Evolutionary conservation across 2,797 vertebrate genomes (phyloP).

Genomic region (Remorina albescens): DNA sequence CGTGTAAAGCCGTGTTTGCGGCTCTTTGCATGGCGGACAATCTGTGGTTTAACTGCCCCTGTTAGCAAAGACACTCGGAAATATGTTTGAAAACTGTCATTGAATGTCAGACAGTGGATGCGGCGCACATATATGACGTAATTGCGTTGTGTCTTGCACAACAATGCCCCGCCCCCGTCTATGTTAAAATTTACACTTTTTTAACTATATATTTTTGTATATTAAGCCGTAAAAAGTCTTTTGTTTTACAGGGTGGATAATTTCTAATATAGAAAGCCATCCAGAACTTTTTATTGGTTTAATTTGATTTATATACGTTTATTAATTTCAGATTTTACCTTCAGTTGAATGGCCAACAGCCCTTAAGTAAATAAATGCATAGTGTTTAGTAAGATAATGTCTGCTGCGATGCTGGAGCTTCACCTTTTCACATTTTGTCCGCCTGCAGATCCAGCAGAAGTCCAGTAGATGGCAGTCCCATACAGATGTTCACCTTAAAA

Average conservation of each 20-base stretch:
- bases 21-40: constrained; percentile 62
- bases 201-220: background rate
- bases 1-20: constrained; percentile 5
- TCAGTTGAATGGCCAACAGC: no score
- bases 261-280: no score
- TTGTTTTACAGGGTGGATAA: background rate
- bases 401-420: background rate
- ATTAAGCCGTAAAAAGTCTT: background rate
- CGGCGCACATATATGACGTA: constrained; percentile 73
- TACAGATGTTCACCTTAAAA: background rate
- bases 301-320: background rate
- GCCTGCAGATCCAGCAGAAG: background rate
- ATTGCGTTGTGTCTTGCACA: background rate
- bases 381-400: accelerated
- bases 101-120: constrained; percentile 54
- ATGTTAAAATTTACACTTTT: no score
- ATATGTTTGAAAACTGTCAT: constrained; percentile 62
- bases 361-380: background rate
- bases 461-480: constrained; percentile 13
- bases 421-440: background rate
- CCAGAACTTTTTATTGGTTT: background rate
- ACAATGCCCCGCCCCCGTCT: background rate
- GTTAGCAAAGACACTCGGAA: background rate
- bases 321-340: background rate
- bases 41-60: background rate